These are phyloP conservation scores for Drosophila picticornis DNA, from an alignment of 2,888 invertebrate genomes.

Conservation along the genomic window DNA sequence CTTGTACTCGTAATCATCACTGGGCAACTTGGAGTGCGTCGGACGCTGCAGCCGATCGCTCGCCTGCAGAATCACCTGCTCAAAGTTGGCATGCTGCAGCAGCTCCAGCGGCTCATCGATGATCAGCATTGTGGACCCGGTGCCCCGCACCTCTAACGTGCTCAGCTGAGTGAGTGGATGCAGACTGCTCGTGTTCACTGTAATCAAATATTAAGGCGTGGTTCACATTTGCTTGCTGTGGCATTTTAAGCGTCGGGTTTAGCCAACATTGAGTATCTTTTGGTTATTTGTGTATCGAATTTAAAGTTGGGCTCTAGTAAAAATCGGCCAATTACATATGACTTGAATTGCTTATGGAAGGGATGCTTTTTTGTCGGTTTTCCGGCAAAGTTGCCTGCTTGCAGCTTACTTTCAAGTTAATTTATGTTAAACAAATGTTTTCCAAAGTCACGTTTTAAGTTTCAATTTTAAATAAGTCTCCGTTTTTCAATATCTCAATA, in stretches of 20 bases:
- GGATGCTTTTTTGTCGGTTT: background rate
- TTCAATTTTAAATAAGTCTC: background rate
- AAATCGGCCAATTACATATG: background rate
- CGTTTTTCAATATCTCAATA: background rate
- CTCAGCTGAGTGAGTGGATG: conserved; percentile 85
- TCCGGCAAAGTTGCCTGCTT: background rate
- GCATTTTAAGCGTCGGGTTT: background rate
- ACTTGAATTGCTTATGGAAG: background rate
- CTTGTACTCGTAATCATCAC: conserved; percentile 84
- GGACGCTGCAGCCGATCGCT: conserved; percentile 83
- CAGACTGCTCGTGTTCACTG: conserved; percentile 83
- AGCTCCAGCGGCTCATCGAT: conserved; percentile 86
- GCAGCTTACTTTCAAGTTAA: background rate
- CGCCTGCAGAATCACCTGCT: conserved; percentile 85
- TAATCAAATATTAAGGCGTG: background rate
- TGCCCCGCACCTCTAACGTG: conserved; percentile 88
- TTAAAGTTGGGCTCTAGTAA: background rate
- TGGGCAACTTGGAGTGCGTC: conserved; percentile 81
- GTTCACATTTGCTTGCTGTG: background rate
- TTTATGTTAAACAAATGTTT: no score
- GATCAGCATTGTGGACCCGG: conserved; percentile 84
- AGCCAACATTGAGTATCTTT: background rate
- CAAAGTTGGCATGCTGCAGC: conserved; percentile 87
- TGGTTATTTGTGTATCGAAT: background rate
- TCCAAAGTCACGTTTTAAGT: background rate